Evolutionary conservation across 2,797 vertebrate species (phyloP), one percentile per base, ranked within the genome.

Genomic region (Molossus alvarezi): DNA sequence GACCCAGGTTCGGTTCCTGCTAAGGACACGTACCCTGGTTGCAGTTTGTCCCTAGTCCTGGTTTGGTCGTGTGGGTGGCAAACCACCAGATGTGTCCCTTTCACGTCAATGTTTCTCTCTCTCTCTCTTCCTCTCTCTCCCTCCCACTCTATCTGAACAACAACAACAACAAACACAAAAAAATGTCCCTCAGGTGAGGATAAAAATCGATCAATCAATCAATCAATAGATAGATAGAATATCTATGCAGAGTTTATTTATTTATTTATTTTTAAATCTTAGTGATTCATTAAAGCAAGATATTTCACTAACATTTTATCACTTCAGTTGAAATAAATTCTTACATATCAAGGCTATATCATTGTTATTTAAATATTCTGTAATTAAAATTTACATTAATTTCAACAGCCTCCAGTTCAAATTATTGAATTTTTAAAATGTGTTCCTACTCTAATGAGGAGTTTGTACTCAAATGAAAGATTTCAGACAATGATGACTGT

Each of bases 301-400:
- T n/a, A 55, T 55, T 88, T 94, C 64, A 93, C n/a, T 84, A 88
- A 60, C 23, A 51, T 51, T 51, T 88, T 48, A 93, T 62, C 79
- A 85, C 9, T 80, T 96, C 64, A 76, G 11, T 73, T 92, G 88
- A 91, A 86, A 88, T 64, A 92, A 88, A 48, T 93, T 20, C 75
- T 87, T 79, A 76, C 11, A 58, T 81, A 48, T 21, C 86, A 91
- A 89, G 88, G n/a, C 7, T 55, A 76, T 45, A 81, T 8, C 69
- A 27, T 21, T 83, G 3, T 45, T 91, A 48, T 77, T 82, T 62
- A 73, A 93, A 77, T 48, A 90, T 17, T 53, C 41, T 33, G 0
- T 69, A 62, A 86, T 84, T 80, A 58, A 85, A 60, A 73, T 79
- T 37, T 11, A 17, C 20, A 41, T 7, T 60, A 57, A 88, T 81